A percentile compares a stretch with the other conserved stretches of the same genome.
Conservation (phyloP, 2,888 invertebrate genomes). For the Andricus curvator region DNA sequence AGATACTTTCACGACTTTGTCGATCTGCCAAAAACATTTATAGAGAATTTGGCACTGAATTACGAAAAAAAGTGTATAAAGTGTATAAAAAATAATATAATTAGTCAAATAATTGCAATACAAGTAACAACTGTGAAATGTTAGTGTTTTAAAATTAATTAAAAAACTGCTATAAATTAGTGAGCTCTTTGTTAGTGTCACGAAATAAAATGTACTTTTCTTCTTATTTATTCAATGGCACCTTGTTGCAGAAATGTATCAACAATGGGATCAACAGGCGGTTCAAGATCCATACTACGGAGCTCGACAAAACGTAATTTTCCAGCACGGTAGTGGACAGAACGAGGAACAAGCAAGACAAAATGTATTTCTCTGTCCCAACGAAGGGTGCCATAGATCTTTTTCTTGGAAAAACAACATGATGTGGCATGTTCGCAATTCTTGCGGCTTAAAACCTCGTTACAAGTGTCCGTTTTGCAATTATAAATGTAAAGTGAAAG, state of each 20-base stretch:
- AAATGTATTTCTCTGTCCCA: conserved; percentile 48
- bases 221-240: background rate
- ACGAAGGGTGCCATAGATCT: conserved; percentile 60
- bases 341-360: background rate
- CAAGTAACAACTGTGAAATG: no score
- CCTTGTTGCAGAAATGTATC: conserved; percentile 24
- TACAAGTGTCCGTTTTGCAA: conserved; percentile 69
- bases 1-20: no score
- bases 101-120: no score
- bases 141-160: no score
- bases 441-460: conserved; percentile 69
- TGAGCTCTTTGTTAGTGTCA: background rate
- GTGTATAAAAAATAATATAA: no score
- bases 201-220: background rate
- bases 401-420: conserved; percentile 60
- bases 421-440: conserved; percentile 65
- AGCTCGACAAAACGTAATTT: background rate
- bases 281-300: background rate
- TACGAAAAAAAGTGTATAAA: no score
- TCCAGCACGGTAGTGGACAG: background rate
- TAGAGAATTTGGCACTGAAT: no score
- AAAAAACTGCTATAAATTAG: background rate
- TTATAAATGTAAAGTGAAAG: conserved; percentile 67
- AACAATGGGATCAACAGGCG: background rate
- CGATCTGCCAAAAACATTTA: no score